Evolutionary conservation across 2,113 vertebrate genomes (phyloP).

Genomic region (Centrocercus urophasianus): DNA sequence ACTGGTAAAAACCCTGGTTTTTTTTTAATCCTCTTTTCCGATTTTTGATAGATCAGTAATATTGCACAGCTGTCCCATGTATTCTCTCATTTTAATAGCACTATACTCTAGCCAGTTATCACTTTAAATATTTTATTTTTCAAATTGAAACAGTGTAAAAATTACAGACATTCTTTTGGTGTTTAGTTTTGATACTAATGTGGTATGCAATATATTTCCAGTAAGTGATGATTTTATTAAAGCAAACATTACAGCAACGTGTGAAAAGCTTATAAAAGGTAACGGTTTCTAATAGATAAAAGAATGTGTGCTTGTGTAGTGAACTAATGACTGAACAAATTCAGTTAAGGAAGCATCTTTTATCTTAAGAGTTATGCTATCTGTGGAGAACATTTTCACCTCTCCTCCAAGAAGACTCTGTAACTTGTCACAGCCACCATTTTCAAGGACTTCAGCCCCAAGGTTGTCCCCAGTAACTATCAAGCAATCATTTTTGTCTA

Average conservation of each 20-base stretch:
- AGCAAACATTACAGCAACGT: background rate
- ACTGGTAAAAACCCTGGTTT: background rate
- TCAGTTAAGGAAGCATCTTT: background rate
- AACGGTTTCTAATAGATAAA: background rate
- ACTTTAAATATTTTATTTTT: background rate
- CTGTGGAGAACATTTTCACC: rapidly evolving
- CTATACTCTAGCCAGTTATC: no score
- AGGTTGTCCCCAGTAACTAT: background rate
- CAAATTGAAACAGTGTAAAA: background rate
- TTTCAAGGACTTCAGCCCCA: background rate
- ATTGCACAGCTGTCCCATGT: background rate
- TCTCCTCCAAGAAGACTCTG: background rate
- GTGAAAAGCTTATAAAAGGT: background rate
- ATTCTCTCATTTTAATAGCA: background rate
- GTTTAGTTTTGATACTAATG: background rate
- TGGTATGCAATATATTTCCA: background rate
- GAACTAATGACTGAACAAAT: background rate
- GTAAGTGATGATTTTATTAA: background rate
- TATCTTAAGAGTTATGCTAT: background rate
- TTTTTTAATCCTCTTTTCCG: background rate
- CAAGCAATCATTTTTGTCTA: background rate
- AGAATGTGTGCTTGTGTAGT: background rate
- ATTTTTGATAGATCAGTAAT: background rate
- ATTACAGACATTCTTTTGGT: background rate
- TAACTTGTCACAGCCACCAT: background rate